These are phyloP conservation scores for Orientallactaga bullata DNA, from an alignment of 2,113 vertebrate genomes.

Conservation along the genomic window DNA sequence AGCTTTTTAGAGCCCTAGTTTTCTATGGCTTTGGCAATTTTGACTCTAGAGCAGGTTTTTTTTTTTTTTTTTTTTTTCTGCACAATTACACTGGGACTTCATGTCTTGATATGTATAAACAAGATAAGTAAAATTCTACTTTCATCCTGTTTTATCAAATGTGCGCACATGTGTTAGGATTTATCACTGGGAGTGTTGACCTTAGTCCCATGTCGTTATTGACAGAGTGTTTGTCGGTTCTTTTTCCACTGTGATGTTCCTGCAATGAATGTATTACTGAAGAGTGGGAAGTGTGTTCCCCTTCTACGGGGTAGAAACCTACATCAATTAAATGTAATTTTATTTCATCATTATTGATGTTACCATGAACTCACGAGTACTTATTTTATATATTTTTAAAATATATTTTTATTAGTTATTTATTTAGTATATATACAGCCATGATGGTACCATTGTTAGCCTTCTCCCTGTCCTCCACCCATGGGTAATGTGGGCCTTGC, in stretches of 20 bases:
- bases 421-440: too few species aligned
- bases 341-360: background rate
- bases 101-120: background rate
- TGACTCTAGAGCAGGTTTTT: background rate
- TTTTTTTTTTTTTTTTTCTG: background rate
- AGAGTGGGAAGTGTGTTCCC: too few species aligned
- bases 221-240: background rate
- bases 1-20: background rate
- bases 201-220: background rate
- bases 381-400: constrained; percentile 12
- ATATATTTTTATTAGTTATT: too few species aligned
- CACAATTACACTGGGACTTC: background rate
- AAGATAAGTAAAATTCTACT: background rate
- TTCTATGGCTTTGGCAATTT: background rate
- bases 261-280: background rate
- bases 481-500: too few species aligned
- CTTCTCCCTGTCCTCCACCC: too few species aligned
- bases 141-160: background rate
- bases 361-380: background rate
- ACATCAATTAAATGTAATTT: background rate
- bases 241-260: background rate
- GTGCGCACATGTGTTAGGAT: background rate
- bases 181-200: background rate
- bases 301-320: background rate
- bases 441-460: too few species aligned